Conservation (phyloP, 1,140 invertebrate species). For the Drosophila carrolli region DNA sequence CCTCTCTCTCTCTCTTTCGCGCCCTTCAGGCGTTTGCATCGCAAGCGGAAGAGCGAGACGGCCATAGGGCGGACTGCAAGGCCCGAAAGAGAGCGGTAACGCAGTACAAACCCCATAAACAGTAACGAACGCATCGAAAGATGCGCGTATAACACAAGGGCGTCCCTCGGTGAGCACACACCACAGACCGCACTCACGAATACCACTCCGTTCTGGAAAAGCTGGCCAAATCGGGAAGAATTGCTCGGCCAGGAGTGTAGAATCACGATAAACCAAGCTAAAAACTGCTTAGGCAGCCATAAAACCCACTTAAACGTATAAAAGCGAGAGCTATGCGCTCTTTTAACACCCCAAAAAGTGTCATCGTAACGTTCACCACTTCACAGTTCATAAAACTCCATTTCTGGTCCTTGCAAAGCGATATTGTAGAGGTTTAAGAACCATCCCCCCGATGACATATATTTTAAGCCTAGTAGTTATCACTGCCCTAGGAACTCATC, state of each 20-base stretch:
- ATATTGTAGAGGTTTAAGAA: constrained; percentile 6
- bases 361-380: constrained; percentile 29
- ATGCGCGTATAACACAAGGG: constrained; percentile 22
- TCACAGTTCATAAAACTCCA: constrained; percentile 18
- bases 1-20: constrained; percentile 36
- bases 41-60: constrained; percentile 41
- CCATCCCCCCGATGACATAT: too few relatives aligned
- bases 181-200: constrained; percentile 17
- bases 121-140: background rate
- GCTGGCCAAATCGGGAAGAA: background rate
- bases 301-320: background rate
- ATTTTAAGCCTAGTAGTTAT: background rate
- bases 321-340: constrained; percentile 2
- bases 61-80: constrained; percentile 29
- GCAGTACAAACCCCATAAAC: constrained; percentile 11
- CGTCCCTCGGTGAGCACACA: constrained; percentile 4
- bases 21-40: constrained; percentile 43
- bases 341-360: background rate
- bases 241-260: background rate
- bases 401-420: constrained; percentile 10
- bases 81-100: constrained; percentile 30
- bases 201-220: background rate
- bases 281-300: constrained; percentile 13
- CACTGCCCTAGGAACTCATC: constrained; percentile 9
- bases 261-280: background rate